Conservation (phyloP, 2,888 invertebrate species). For the Teleogryllus oceanicus region DNA sequence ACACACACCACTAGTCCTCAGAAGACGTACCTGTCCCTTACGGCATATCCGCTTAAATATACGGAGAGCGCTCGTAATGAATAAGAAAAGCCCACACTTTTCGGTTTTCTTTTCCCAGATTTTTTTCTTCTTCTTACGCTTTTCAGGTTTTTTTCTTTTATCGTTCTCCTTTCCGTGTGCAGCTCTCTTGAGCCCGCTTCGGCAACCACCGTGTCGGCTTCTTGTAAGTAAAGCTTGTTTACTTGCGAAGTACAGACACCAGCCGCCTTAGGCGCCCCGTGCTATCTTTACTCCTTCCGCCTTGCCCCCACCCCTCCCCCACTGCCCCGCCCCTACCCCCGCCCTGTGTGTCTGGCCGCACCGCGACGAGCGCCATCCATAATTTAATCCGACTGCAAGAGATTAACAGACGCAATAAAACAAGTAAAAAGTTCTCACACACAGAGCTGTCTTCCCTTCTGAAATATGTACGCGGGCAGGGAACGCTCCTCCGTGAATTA, state of each 20-base stretch:
- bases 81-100: no score
- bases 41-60: not conserved
- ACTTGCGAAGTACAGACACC: not conserved
- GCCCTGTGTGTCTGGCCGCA: no score
- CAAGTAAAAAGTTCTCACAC: not conserved
- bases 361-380: not conserved
- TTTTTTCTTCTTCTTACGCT: no score
- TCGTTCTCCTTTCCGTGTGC: no score
- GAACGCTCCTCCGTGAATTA: not conserved
- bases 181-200: no score
- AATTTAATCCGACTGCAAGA: not conserved
- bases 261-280: not conserved
- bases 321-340: no score
- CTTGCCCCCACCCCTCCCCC: no score
- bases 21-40: conserved; percentile 18
- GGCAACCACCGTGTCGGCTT: no score
- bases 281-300: not conserved
- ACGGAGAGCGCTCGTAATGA: not conserved
- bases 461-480: not conserved
- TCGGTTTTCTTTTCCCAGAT: no score
- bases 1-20: not conserved
- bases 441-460: not conserved
- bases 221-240: not conserved
- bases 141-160: no score
- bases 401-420: not conserved